phyloP scores from a whole-genome alignment of 2,797 vertebrate genomes.

The Liasis olivaceus region DNA sequence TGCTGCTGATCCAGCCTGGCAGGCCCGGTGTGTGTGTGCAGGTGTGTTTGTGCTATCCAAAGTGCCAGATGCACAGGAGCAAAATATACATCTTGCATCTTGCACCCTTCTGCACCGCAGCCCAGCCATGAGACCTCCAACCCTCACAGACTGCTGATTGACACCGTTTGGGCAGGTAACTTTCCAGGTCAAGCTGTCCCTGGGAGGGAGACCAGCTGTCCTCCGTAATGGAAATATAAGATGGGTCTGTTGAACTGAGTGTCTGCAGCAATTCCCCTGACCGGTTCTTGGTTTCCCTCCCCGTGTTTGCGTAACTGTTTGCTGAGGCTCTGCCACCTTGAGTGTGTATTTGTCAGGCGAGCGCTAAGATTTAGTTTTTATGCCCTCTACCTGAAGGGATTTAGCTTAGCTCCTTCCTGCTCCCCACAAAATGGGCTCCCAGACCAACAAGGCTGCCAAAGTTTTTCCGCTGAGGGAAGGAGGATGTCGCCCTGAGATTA shows the following conservation, averaged over 20 bases:
- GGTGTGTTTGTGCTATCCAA: too few relatives aligned
- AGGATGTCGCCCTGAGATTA: too few relatives aligned
- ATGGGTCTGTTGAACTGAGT: slow-evolving; percentile 27
- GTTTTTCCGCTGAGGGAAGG: too few relatives aligned
- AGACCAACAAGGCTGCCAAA: neutral
- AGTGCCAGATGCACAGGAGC: neutral
- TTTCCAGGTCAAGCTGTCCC: neutral
- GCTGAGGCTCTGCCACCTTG: neutral
- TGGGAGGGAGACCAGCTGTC: neutral
- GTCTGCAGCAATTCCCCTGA: neutral
- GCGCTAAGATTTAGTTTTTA: rapidly evolving
- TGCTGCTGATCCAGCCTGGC: neutral
- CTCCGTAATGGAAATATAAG: slow-evolving; percentile 27
- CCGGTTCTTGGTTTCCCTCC: slow-evolving; percentile 21
- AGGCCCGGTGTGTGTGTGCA: neutral
- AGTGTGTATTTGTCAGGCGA: neutral
- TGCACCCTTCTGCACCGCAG: neutral
- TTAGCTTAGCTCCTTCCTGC: rapidly evolving
- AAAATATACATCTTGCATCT: neutral
- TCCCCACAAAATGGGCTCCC: rapidly evolving
- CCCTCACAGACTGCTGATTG: neutral
- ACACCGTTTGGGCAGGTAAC: neutral
- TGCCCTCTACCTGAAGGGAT: neutral
- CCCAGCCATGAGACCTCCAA: neutral
- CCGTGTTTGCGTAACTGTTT: slow-evolving; percentile 12